These are phyloP conservation scores for Hylyphantes graminicola DNA, from an alignment of 1,140 invertebrate genomes.

Conservation along the genomic window DNA sequence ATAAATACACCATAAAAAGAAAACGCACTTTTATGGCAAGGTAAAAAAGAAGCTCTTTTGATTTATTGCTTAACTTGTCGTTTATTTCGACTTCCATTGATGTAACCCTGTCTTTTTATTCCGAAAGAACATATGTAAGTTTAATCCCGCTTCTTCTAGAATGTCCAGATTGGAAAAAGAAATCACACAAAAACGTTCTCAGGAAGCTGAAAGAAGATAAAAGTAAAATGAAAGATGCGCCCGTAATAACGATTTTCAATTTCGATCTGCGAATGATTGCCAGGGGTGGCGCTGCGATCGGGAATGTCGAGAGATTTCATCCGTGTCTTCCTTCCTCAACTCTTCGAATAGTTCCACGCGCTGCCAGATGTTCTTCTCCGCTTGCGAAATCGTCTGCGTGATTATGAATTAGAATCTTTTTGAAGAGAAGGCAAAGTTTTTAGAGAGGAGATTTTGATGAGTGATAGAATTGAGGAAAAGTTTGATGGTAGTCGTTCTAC, in stretches of 20 bases:
- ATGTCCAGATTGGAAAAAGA: not conserved
- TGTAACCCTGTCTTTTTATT: not conserved
- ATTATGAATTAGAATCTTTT: conserved; percentile 4
- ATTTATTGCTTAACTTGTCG: not conserved
- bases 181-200: conserved; percentile 12
- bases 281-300: conserved; percentile 35
- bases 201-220: not conserved
- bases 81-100: conserved; percentile 17
- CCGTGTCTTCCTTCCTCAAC: conserved; percentile 6
- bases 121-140: conserved; percentile 1
- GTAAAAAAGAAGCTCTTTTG: no score
- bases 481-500: no score
- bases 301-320: conserved; percentile 19
- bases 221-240: conserved; percentile 19
- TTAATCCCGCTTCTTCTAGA: conserved; percentile 8
- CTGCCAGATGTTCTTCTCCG: conserved; percentile 37
- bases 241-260: conserved; percentile 52
- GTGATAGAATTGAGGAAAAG: no score
- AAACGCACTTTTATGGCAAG: no score
- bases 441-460: no score
- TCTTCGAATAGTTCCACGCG: conserved; percentile 40
- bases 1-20: no score
- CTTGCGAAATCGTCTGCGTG: conserved; percentile 19
- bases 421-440: no score
- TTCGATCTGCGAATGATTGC: conserved; percentile 44